Conservation (phyloP, 1,140 invertebrate species). For the Aphis gossypii region DNA sequence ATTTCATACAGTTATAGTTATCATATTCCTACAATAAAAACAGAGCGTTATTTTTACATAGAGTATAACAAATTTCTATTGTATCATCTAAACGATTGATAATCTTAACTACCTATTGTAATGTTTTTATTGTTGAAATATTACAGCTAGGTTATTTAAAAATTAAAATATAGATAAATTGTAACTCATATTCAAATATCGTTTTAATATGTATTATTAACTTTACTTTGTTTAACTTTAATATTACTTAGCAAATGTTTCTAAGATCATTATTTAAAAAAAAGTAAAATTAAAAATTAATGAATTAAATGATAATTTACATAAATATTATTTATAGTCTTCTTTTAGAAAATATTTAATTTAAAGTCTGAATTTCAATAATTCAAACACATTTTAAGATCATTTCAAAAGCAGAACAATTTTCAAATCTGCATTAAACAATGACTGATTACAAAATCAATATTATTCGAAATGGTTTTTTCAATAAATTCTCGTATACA, state of each 20-base stretch:
- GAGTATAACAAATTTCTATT: not conserved
- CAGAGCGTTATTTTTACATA: not conserved
- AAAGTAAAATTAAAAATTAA: not conserved
- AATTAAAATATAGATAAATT: not conserved
- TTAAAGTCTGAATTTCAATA: not conserved
- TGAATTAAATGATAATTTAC: too few relatives aligned
- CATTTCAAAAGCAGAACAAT: not conserved
- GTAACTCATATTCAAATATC: not conserved
- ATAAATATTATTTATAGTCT: not conserved
- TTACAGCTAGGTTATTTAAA: not conserved
- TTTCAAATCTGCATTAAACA: not conserved
- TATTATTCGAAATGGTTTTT: not conserved
- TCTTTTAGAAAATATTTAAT: not conserved
- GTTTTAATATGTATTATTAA: not conserved
- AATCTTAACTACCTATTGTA: too few relatives aligned
- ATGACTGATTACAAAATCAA: too few relatives aligned
- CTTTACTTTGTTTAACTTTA: too few relatives aligned
- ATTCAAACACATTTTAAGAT: not conserved
- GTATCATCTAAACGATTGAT: not conserved
- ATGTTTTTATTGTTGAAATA: not conserved
- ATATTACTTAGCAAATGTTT: not conserved
- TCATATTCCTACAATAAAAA: not conserved
- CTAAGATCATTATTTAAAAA: not conserved
- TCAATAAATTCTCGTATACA: not conserved
- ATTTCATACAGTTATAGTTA: not conserved